Percentiles rank a stretch among this genome's conserved stretches.
These are phyloP conservation scores for Urocolius indicus DNA, from an alignment of 2,113 vertebrate genomes.

Conservation along the genomic window DNA sequence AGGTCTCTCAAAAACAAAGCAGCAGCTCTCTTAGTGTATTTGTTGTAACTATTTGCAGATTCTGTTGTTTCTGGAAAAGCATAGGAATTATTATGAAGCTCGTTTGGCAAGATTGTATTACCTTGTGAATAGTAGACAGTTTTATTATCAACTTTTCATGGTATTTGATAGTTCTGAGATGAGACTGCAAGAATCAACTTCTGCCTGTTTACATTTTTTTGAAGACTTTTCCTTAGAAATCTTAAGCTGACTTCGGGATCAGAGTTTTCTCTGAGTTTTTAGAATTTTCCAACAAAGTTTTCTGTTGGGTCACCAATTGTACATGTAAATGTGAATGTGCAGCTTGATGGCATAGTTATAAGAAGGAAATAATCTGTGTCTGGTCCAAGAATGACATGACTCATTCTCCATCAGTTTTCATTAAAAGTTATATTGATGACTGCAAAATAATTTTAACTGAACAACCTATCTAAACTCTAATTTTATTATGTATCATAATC, in stretches of 20 bases:
- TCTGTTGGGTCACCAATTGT: not conserved
- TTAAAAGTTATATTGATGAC: not conserved
- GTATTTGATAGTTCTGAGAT: not conserved
- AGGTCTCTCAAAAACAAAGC: not conserved
- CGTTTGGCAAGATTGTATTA: not conserved
- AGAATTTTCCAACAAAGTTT: not conserved
- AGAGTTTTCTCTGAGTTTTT: not conserved
- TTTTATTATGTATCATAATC: not conserved
- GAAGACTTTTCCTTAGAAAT: not conserved
- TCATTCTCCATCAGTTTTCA: not conserved
- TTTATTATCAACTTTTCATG: not conserved
- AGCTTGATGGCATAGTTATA: accelerated
- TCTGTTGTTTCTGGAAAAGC: not conserved
- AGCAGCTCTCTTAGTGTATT: not conserved
- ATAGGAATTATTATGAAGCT: not conserved
- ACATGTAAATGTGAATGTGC: not conserved
- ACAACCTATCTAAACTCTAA: not conserved
- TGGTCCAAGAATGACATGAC: not conserved
- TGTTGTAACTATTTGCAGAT: not conserved
- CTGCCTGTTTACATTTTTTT: not conserved
- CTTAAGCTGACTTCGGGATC: not conserved
- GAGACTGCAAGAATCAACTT: not conserved
- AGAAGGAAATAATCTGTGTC: not conserved
- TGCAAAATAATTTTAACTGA: not conserved
- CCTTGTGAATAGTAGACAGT: not conserved